Evolutionary conservation across 2,888 invertebrate genomes (phyloP), one percentile per base, ranked within the genome.

Genomic region (Nomada flava): DNA sequence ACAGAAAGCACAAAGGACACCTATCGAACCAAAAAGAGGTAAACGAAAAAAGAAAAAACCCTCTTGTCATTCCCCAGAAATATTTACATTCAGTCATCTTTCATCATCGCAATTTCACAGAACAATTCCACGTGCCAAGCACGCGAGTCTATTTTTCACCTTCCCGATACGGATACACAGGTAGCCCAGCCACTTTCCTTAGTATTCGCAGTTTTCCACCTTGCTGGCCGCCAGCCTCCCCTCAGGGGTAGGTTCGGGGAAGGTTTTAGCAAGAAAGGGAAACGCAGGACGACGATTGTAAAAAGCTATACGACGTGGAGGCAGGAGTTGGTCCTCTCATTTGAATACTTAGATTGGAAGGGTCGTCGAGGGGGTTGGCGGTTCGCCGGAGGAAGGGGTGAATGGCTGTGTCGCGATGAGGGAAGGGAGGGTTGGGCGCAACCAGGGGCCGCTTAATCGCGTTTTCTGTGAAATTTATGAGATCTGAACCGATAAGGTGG

Each of bases 341-440:
- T 93, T 93, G 93, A 93, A 93, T 93, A 93, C 93, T 93, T 93
- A 93, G 92, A 93, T 93, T 93, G 93, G 92, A 93, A 92, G 91
- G 90, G 91, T 90, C 90, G 88, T 82, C 83, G 83, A 78, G 82
- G 83, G 78, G 83, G 75, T 70, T 79, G 82, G 83, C 76, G 84
- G 76, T 71, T 69, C 67, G 76, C 80, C 70, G 67, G 77, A 74
- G 71, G 74, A 63, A 77, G 77, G 79, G 72, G 80, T 47, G 75
- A 82, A 68, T 70, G 62, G 82, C 36, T 29, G 76, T 50, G 80
- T 68, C 70, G 68, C 23, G 76, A 74, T 71, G 65, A 44, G 69
- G 75, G 63, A 23, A 52, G 69, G 63, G 69, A 76, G 80, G 71
- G 78, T 26, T 53, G 69, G 75, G 75, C 60, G 75, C 77, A 76